Conservation (phyloP, 2,888 invertebrate species). For the Isotomurus palustris region DNA sequence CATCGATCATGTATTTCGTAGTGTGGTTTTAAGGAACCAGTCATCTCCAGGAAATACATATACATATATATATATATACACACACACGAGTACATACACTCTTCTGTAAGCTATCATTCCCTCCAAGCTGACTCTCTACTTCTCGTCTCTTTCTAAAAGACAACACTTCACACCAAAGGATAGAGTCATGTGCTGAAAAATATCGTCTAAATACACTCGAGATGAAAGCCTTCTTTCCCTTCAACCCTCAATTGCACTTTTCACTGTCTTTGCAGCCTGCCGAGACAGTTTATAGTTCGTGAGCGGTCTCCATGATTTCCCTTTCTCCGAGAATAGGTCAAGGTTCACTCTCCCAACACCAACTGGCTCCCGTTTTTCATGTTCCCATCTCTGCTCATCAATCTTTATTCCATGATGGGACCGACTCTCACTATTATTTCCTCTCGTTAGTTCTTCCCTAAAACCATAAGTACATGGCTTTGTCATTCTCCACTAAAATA, state of each 20-base stretch:
- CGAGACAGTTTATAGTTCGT: too few species aligned
- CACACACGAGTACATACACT: neutral
- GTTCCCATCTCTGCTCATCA: too few species aligned
- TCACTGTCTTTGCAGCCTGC: too few species aligned
- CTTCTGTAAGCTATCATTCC: neutral
- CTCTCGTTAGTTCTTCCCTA: too few species aligned
- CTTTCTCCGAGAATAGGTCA: too few species aligned
- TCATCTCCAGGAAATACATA: neutral
- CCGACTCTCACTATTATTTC: too few species aligned
- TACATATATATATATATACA: neutral
- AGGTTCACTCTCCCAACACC: too few species aligned
- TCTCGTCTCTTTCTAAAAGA: neutral
- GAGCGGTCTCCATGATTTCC: too few species aligned
- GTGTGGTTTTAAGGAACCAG: neutral
- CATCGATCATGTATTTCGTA: conserved; percentile 33
- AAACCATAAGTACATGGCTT: too few species aligned
- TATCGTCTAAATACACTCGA: neutral
- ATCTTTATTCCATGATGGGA: too few species aligned
- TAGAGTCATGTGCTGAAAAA: neutral
- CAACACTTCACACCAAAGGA: neutral
- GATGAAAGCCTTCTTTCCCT: neutral
- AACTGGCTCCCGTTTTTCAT: too few species aligned
- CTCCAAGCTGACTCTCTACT: neutral
- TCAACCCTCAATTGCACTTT: neutral
- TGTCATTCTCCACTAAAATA: too few species aligned